phyloP scores from a whole-genome alignment of 2,888 invertebrate genomes.

The Tenthredo scrophulariae region DNA sequence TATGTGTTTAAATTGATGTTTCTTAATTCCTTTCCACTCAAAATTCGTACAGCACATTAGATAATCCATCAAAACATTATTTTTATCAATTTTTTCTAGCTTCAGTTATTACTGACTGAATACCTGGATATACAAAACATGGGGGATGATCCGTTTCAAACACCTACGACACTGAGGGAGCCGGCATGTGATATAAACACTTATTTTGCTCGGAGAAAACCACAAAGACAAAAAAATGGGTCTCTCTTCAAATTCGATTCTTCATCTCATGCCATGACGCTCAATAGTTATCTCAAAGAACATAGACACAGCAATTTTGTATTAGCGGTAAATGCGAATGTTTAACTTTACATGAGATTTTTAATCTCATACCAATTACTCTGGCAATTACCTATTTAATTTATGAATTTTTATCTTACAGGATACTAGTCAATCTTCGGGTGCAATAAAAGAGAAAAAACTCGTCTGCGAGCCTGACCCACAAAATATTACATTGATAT shows the following conservation, averaged over 20 bases:
- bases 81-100: conserved; percentile 79
- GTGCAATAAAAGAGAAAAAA: conserved; percentile 76
- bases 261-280: conserved; percentile 80
- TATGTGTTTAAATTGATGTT: not conserved
- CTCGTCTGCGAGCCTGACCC: conserved; percentile 89
- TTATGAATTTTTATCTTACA: conserved; percentile 51
- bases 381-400: not conserved
- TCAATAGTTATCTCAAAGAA: conserved; percentile 72
- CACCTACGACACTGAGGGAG: conserved; percentile 78
- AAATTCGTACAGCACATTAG: not conserved
- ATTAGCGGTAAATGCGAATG: conserved; percentile 63
- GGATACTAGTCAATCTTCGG: conserved; percentile 64
- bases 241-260: conserved; percentile 70
- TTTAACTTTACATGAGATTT: not conserved
- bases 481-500: conserved; percentile 88
- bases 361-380: not conserved
- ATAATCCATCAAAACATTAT: not conserved
- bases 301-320: conserved; percentile 78
- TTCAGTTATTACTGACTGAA: conserved; percentile 91
- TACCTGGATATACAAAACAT: conserved; percentile 93
- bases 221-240: conserved; percentile 72
- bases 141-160: conserved; percentile 81
- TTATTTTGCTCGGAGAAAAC: conserved; percentile 80
- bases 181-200: conserved; percentile 80
- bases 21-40: not conserved